Evolutionary conservation across 2,113 vertebrate genomes (phyloP).

Genomic region (Galbula dea): DNA sequence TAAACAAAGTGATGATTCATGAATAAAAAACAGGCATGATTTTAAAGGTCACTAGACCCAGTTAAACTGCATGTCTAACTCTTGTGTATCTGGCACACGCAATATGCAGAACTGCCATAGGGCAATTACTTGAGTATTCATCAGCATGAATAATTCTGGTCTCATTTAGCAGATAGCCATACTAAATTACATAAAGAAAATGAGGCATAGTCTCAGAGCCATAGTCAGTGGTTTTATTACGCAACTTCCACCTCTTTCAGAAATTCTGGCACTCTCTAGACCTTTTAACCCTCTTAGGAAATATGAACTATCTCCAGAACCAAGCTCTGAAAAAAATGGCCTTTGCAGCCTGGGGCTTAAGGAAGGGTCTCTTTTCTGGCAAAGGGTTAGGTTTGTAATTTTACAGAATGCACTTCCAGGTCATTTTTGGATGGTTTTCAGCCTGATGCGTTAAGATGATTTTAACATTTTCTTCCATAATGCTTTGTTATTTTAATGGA

Average conservation of each 20-base stretch:
- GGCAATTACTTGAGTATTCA: background rate
- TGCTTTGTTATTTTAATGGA: constrained; percentile 29
- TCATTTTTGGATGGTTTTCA: constrained; percentile 22
- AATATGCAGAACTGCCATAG: background rate
- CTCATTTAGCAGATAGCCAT: background rate
- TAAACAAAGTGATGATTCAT: constrained; percentile 47
- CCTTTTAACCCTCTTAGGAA: background rate
- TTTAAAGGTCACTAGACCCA: constrained; percentile 30
- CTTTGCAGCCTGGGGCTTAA: background rate
- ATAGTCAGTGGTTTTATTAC: background rate
- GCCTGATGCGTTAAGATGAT: background rate
- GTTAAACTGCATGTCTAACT: background rate
- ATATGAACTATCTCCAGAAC: background rate
- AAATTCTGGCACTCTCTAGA: background rate
- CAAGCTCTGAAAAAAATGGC: background rate
- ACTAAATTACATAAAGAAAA: constrained; percentile 6
- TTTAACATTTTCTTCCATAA: constrained; percentile 22
- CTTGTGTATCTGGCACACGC: background rate
- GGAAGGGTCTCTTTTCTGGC: background rate
- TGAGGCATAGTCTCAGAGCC: background rate
- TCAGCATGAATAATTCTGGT: constrained; percentile 30
- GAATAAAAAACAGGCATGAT: background rate
- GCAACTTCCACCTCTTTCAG: background rate
- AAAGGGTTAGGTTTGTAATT: background rate
- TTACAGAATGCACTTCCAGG: background rate